These are phyloP conservation scores for Drosophila eugracilis DNA, from an alignment of 1,140 invertebrate genomes.

Conservation along the genomic window DNA sequence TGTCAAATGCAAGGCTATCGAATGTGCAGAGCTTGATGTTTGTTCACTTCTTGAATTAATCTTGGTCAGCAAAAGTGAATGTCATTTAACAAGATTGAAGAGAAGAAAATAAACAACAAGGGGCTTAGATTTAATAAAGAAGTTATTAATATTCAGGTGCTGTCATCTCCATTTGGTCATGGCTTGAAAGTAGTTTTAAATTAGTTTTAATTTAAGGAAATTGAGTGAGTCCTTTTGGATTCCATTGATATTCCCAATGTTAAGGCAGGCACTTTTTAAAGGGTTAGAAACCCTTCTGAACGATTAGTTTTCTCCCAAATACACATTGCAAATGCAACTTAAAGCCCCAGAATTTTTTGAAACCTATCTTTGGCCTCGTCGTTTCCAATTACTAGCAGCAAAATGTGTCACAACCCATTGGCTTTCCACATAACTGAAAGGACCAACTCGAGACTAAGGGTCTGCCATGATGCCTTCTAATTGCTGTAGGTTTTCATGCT, in stretches of 20 bases:
- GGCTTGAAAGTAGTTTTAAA: too few relatives aligned
- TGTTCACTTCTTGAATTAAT: conserved; percentile 14
- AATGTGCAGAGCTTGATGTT: conserved; percentile 8
- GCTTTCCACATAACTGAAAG: conserved; percentile 15
- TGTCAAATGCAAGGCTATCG: conserved; percentile 14
- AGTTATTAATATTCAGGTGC: too few relatives aligned
- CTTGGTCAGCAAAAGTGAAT: conserved; percentile 13
- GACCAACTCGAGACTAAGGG: not conserved
- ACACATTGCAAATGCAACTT: not conserved
- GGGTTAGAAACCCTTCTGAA: too few relatives aligned
- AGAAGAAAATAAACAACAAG: too few relatives aligned
- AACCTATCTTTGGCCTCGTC: not conserved
- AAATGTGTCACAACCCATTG: conserved; percentile 20
- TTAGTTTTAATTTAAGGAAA: too few relatives aligned
- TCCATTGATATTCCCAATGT: too few relatives aligned
- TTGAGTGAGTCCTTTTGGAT: too few relatives aligned
- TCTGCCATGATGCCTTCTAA: conserved; percentile 21
- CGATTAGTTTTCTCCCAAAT: too few relatives aligned
- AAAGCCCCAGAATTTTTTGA: not conserved
- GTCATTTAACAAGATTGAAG: conserved; percentile 2
- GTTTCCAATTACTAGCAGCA: conserved; percentile 10
- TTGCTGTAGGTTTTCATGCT: conserved; percentile 23
- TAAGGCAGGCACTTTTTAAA: too few relatives aligned
- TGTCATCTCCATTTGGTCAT: too few relatives aligned
- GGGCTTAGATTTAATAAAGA: too few relatives aligned